Conservation (phyloP, 1,140 invertebrate species). For the Bombus superbus region DNA sequence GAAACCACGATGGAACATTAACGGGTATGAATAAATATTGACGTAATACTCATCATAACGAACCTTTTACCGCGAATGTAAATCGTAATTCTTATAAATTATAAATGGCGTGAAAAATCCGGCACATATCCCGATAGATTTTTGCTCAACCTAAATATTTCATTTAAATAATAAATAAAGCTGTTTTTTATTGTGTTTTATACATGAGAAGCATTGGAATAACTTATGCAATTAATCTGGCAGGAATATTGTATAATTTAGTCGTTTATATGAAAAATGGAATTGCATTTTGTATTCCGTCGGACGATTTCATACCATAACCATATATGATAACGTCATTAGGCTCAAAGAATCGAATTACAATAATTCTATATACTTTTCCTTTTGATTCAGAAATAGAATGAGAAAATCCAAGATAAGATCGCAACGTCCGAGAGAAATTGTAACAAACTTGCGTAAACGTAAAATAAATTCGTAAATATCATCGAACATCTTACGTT, state of each 20-base stretch:
- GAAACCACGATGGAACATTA: too few species aligned
- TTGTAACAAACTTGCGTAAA: not conserved
- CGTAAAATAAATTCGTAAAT: not conserved
- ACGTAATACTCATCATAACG: not conserved
- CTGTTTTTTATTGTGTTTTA: not conserved
- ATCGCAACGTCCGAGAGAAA: not conserved
- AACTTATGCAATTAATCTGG: not conserved
- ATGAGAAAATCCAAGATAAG: not conserved
- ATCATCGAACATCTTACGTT: not conserved
- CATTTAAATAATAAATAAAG: not conserved
- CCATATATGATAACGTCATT: not conserved
- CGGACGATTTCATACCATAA: not conserved
- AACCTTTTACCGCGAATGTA: not conserved
- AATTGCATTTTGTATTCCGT: constrained; percentile 8
- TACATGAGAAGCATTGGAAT: not conserved
- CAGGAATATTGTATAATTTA: too few species aligned
- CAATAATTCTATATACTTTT: not conserved
- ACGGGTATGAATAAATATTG: not conserved
- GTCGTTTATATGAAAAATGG: not conserved
- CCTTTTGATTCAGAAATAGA: not conserved
- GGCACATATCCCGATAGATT: not conserved
- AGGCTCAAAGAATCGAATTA: not conserved
- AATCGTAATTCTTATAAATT: not conserved
- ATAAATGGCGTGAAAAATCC: not conserved
- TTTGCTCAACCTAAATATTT: not conserved